Evolutionary conservation across 2,113 vertebrate species (phyloP).

Genomic region (Micronycteris hirsuta): DNA sequence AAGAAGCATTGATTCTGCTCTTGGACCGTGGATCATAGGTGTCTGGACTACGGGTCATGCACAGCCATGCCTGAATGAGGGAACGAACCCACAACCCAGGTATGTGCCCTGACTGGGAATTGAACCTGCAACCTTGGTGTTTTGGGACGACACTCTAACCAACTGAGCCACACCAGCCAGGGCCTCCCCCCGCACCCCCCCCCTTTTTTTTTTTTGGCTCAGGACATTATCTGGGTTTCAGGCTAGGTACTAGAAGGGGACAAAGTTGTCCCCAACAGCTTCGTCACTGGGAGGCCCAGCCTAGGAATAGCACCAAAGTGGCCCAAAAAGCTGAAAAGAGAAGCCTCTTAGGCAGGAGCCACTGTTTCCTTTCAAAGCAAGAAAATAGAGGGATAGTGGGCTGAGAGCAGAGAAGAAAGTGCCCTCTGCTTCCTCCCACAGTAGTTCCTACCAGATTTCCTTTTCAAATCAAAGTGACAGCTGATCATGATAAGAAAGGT

Average conservation of each 20-base stretch:
- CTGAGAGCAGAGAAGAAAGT: background rate
- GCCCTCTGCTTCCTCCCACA: background rate
- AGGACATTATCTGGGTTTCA: background rate
- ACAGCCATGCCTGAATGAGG: too few species aligned
- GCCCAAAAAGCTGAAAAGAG: background rate
- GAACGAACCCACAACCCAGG: too few species aligned
- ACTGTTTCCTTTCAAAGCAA: background rate
- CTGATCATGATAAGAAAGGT: background rate
- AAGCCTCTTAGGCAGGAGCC: background rate
- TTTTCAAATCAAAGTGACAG: background rate
- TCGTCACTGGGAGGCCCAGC: background rate
- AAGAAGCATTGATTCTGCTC: too few species aligned
- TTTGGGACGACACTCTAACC: too few species aligned
- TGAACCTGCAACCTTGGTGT: too few species aligned
- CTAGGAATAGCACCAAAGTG: background rate
- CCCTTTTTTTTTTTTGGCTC: background rate
- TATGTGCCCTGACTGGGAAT: too few species aligned
- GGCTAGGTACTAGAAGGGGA: background rate
- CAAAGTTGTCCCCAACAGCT: background rate
- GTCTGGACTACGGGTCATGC: too few species aligned
- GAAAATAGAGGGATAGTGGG: background rate
- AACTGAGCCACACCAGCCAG: too few species aligned
- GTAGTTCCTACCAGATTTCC: background rate
- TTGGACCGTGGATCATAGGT: too few species aligned
- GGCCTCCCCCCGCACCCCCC: background rate